Evolutionary conservation across 1,140 invertebrate species (phyloP).

Genomic region (Saccostrea cuccullata): DNA sequence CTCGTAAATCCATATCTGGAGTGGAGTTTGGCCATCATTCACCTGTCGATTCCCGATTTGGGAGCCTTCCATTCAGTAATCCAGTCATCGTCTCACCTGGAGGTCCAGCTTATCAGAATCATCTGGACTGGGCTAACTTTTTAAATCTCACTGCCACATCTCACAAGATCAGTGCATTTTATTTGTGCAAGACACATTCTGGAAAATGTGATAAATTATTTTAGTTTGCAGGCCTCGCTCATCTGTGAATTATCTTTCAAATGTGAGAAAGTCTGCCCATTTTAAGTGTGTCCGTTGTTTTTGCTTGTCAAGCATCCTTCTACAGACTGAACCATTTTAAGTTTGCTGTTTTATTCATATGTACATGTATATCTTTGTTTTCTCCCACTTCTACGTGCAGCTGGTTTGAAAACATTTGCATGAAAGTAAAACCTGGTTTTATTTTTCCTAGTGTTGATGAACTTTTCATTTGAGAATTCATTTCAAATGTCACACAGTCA

Average conservation of each 20-base stretch:
- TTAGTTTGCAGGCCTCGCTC: not conserved
- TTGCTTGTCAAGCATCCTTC: slow-evolving; percentile 17
- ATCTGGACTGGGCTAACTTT: not conserved
- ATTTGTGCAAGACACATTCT: slow-evolving; percentile 7
- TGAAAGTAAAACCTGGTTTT: not conserved
- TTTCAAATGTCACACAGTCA: not conserved
- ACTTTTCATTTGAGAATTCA: not conserved
- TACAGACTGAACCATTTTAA: slow-evolving; percentile 18
- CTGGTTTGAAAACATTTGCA: slow-evolving; percentile 9
- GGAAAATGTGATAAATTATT: slow-evolving; percentile 23
- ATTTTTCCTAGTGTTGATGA: not conserved
- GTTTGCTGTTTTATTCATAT: slow-evolving; percentile 19
- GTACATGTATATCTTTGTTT: slow-evolving; percentile 9
- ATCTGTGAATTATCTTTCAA: not conserved
- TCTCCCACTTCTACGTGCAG: slow-evolving; percentile 30
- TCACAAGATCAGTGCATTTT: slow-evolving; percentile 17
- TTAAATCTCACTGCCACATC: slow-evolving; percentile 20
- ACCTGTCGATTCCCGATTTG: not conserved
- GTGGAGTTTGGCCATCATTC: not conserved
- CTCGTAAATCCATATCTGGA: not conserved
- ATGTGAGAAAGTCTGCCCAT: not conserved
- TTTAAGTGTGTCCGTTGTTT: slow-evolving; percentile 18
- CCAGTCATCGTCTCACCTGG: not conserved
- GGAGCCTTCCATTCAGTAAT: not conserved
- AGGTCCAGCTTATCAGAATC: not conserved